Evolutionary conservation across 2,888 invertebrate genomes (phyloP).

Genomic region (Silvanus unidentatus): DNA sequence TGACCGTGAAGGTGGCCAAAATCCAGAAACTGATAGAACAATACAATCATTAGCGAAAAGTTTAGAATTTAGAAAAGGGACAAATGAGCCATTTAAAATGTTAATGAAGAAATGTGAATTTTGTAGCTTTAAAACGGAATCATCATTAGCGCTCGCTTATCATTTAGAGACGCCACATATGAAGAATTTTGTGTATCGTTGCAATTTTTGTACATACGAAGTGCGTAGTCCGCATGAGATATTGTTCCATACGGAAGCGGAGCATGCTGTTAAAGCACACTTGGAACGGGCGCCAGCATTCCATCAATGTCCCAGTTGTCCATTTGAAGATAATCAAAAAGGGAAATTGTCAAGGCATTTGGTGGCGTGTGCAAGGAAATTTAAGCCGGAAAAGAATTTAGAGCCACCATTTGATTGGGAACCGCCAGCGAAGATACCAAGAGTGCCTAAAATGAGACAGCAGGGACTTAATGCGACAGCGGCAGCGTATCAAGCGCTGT

Average conservation of each 20-base stretch:
- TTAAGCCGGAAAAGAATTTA: slow-evolving; percentile 79
- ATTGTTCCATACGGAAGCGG: slow-evolving; percentile 84
- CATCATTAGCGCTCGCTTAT: slow-evolving; percentile 73
- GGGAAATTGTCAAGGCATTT: slow-evolving; percentile 84
- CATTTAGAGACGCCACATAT: slow-evolving; percentile 89
- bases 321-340: slow-evolving; percentile 90
- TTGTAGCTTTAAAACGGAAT: slow-evolving; percentile 87
- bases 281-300: slow-evolving; percentile 79
- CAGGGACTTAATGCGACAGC: slow-evolving; percentile 42
- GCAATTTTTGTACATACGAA: slow-evolving; percentile 47
- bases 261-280: slow-evolving; percentile 77
- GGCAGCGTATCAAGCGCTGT: slow-evolving; percentile 48
- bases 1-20: slow-evolving; percentile 62
- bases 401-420: slow-evolving; percentile 88
- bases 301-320: slow-evolving; percentile 89
- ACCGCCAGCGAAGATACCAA: slow-evolving; percentile 88
- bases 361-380: slow-evolving; percentile 82
- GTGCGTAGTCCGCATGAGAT: slow-evolving; percentile 81
- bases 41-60: slow-evolving; percentile 79
- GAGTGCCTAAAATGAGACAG: slow-evolving; percentile 51
- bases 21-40: slow-evolving; percentile 67
- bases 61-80: slow-evolving; percentile 78
- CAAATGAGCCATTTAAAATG: slow-evolving; percentile 67
- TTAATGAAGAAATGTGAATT: slow-evolving; percentile 77
- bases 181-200: slow-evolving; percentile 79